Evolutionary conservation across 2,888 invertebrate genomes (phyloP), one percentile per base, ranked within the genome.

Genomic region (Xanthorhoe designata): DNA sequence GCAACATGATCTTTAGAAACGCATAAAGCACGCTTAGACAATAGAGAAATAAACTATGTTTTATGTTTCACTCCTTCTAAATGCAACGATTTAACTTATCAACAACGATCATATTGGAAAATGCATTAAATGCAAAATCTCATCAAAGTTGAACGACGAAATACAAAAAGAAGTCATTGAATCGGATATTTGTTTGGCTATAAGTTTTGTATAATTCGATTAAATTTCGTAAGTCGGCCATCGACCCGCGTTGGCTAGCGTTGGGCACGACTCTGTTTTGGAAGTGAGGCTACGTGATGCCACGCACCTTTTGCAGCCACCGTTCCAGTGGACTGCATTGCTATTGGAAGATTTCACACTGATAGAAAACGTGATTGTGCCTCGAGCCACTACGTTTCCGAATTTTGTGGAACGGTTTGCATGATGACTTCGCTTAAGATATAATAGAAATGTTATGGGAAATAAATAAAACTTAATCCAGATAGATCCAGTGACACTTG

Each of bases 21-120:
- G 68, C 71, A 85, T 84, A 83, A 86, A 86, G 77, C 85, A 81
- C 79, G 77, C 80, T 81, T 76, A 79, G 84, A 91, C 91, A 91
- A 90, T 90, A 87, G 89, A 82, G 82, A 86, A 85, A 90, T 91
- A 91, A 90, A 91, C 83, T 75, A 86, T 81, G 82, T 85, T 81
- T 80, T 68, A 82, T 84, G 85, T 86, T 77, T 81, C 84, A 86
- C 86, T 83, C 86, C 83, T 86, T 81, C 84, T 76, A 69, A 79
- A 82, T 73, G 75, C 71, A 69, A 78, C 74, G 50, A 60, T 45
- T 45, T 38, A n/a, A 9, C 13, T 47, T 56, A 63, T 56, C 52
- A 63, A 47, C 32, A 52, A 8, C n/a, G n/a, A 38, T 38, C 13
- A 47, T 53, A 54, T 35, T 24, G 6, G 24, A 59, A 42, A 50